Evolutionary conservation across 2,888 invertebrate genomes (phyloP).

Genomic region (Petrophora chlorosata): DNA sequence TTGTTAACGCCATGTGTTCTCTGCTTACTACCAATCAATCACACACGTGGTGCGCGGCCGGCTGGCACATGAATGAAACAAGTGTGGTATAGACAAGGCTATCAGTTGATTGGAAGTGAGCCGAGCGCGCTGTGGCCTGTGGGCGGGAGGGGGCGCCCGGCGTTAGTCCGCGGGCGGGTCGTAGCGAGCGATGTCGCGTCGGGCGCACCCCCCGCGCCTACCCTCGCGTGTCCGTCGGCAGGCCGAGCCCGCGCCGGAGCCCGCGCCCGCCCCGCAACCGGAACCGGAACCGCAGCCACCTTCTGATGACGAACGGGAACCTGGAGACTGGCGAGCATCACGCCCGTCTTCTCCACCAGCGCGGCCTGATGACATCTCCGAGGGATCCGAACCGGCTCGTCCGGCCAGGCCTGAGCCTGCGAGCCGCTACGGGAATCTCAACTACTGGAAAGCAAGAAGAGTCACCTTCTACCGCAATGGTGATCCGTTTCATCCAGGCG

Average conservation of each 20-base stretch:
- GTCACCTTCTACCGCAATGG: slow-evolving; percentile 97
- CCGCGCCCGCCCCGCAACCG: slow-evolving; percentile 69
- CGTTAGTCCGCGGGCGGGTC: slow-evolving; percentile 66
- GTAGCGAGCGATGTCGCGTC: slow-evolving; percentile 75
- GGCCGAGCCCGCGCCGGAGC: slow-evolving; percentile 74
- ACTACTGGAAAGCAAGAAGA: slow-evolving; percentile 93
- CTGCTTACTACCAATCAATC: slow-evolving; percentile 45
- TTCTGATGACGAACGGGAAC: slow-evolving; percentile 81
- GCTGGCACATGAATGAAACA: slow-evolving; percentile 59
- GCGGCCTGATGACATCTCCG: slow-evolving; percentile 74
- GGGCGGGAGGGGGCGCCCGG: slow-evolving; percentile 52
- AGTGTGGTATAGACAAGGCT: slow-evolving; percentile 50
- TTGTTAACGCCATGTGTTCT: slow-evolving; percentile 16
- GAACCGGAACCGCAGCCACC: slow-evolving; percentile 64
- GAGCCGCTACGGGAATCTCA: slow-evolving; percentile 90
- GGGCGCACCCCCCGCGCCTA: slow-evolving; percentile 69
- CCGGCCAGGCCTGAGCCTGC: slow-evolving; percentile 83
- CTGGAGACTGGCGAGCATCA: slow-evolving; percentile 80
- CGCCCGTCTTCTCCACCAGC: slow-evolving; percentile 72
- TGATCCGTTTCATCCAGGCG: slow-evolving; percentile 95
- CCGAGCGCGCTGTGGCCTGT: slow-evolving; percentile 45
- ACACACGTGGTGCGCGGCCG: slow-evolving; percentile 59
- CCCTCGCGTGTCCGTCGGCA: slow-evolving; percentile 70
- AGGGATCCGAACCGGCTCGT: slow-evolving; percentile 79
- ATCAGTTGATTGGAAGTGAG: slow-evolving; percentile 65